phyloP scores from a whole-genome alignment of 2,888 invertebrate species.

The Drosophila rubida region DNA sequence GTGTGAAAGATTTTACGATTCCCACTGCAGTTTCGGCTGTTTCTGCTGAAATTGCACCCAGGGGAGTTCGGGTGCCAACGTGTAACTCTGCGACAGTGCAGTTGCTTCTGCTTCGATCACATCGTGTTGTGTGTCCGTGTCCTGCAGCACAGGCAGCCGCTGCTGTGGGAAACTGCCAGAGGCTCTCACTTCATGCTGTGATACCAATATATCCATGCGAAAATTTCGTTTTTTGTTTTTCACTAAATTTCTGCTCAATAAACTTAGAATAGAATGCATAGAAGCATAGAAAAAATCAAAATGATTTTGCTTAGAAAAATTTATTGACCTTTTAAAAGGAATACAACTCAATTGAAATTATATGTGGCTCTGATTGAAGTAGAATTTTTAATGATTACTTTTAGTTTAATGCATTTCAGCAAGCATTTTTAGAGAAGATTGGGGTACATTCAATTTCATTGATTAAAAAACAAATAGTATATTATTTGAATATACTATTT shows the following conservation, averaged over 20 bases:
- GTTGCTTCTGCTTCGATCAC: conserved; percentile 46
- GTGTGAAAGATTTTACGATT: conserved; percentile 75
- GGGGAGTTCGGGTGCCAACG: conserved; percentile 44
- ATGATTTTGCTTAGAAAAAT: background rate
- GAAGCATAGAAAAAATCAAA: no score
- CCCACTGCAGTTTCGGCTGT: conserved; percentile 51
- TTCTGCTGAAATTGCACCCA: conserved; percentile 70
- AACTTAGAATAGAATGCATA: no score
- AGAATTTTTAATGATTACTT: no score
- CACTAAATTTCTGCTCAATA: no score
- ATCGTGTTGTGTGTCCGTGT: conserved; percentile 60
- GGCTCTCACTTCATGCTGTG: conserved; percentile 26
- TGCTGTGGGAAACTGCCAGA: conserved; percentile 64
- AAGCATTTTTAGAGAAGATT: no score
- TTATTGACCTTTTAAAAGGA: background rate
- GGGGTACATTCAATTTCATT: no score
- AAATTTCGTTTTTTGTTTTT: conserved; percentile 10
- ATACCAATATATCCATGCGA: conserved; percentile 29
- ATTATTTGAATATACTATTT: no score
- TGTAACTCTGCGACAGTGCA: conserved; percentile 7
- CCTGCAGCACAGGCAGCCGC: conserved; percentile 32
- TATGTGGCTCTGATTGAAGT: no score
- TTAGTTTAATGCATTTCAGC: no score
- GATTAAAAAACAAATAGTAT: no score
- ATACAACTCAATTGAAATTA: no score